Percentiles rank a stretch among this genome's conserved stretches.
Evolutionary conservation across 1,140 invertebrate genomes (phyloP).

Genomic region (Drosophila miranda): DNA sequence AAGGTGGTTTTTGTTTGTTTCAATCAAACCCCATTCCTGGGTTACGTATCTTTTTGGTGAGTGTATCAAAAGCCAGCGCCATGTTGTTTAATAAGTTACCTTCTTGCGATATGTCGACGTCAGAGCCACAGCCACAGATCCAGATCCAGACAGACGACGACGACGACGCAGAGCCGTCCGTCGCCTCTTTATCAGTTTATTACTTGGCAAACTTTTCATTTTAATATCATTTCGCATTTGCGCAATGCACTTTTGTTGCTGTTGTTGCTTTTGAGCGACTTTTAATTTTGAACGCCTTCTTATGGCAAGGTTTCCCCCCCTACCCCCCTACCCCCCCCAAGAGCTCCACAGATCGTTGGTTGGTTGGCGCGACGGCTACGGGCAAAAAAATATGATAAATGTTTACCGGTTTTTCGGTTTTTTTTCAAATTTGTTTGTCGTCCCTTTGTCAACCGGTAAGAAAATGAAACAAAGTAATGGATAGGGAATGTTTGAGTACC

Average conservation of each 20-base stretch:
- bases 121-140: slow-evolving; percentile 1
- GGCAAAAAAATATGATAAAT: slow-evolving; percentile 54
- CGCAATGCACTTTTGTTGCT: slow-evolving; percentile 64
- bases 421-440: too few relatives aligned
- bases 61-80: slow-evolving; percentile 58
- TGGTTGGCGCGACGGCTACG: slow-evolving; percentile 51
- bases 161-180: slow-evolving; percentile 54
- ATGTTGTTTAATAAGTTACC: slow-evolving; percentile 79
- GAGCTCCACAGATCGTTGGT: slow-evolving; percentile 22
- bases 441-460: slow-evolving; percentile 15
- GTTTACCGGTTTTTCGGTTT: slow-evolving; percentile 54
- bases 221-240: slow-evolving; percentile 78
- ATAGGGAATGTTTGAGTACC: too few relatives aligned
- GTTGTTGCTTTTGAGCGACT: slow-evolving; percentile 62
- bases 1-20: too few relatives aligned
- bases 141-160: slow-evolving; percentile 5
- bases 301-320: slow-evolving; percentile 41
- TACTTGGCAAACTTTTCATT: slow-evolving; percentile 80
- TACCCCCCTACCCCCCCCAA: background rate
- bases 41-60: background rate
- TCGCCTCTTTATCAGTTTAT: slow-evolving; percentile 81
- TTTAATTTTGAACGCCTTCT: slow-evolving; percentile 80
- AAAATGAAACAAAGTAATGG: background rate
- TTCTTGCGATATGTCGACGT: slow-evolving; percentile 75
- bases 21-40: background rate